Conservation (phyloP, 2,888 invertebrate species). For the Rotaria sp. region DNA sequence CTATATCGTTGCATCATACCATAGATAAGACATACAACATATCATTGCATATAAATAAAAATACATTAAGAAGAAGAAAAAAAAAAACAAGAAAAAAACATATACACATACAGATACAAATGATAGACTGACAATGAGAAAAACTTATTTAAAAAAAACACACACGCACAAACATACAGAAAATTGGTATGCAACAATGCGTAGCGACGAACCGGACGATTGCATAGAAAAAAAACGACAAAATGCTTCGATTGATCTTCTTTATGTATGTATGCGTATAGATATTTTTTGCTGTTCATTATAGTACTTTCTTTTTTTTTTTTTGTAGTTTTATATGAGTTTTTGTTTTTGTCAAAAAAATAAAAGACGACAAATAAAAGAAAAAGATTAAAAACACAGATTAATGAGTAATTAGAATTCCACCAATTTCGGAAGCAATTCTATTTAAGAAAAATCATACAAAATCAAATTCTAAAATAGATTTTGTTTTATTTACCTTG, state of each 20-base stretch:
- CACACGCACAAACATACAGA: not conserved
- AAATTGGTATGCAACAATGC: not conserved
- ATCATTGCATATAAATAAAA: conserved; percentile 1
- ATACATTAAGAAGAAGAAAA: not conserved
- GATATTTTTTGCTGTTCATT: not conserved
- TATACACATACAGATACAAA: not conserved
- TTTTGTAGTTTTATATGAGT: not conserved
- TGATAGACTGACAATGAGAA: not conserved
- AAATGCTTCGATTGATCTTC: not conserved
- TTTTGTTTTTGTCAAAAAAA: not conserved
- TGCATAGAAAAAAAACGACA: conserved; percentile 12
- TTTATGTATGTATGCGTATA: not conserved
- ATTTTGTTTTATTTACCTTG: conserved; percentile 66
- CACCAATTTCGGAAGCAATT: conserved; percentile 40
- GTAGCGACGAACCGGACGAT: not conserved
- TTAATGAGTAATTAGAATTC: conserved; percentile 38
- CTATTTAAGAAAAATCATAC: not conserved
- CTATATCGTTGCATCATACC: conserved; percentile 13
- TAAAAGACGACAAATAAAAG: not conserved
- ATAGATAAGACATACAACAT: conserved; percentile 6
- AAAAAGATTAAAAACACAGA: not conserved
- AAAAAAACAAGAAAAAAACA: not conserved
- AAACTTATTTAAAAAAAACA: not conserved
- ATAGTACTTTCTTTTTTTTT: not conserved
- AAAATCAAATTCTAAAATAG: not conserved